These are phyloP conservation scores for Perognathus longimembris DNA, from an alignment of 2,113 vertebrate species.

Conservation along the genomic window DNA sequence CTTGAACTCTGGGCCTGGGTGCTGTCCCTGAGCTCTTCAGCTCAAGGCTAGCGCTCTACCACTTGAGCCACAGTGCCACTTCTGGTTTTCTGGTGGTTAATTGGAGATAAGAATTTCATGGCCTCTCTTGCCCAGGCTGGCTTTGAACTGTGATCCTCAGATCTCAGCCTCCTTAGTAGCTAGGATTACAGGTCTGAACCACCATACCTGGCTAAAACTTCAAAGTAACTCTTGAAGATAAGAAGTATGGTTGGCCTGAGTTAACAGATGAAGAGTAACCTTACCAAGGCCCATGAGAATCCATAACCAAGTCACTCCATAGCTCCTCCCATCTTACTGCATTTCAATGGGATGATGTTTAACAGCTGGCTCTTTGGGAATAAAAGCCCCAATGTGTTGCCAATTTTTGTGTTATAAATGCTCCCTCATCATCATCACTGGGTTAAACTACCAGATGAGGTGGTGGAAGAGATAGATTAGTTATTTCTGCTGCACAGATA, in stretches of 20 bases:
- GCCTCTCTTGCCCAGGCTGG: too few species aligned
- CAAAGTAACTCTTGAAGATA: neutral
- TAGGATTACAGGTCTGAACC: too few species aligned
- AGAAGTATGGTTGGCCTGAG: neutral
- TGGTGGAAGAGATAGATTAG: neutral
- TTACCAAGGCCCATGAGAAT: neutral
- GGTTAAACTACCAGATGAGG: neutral
- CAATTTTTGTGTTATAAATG: neutral
- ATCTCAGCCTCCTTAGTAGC: too few species aligned
- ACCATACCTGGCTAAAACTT: too few species aligned
- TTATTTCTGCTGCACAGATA: neutral
- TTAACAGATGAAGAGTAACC: neutral
- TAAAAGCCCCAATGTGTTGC: neutral
- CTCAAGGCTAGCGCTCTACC: too few species aligned
- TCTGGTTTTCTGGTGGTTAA: too few species aligned
- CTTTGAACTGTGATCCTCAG: too few species aligned
- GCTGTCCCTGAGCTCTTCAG: too few species aligned
- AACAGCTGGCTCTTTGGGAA: neutral
- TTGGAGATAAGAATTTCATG: too few species aligned
- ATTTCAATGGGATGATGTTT: neutral
- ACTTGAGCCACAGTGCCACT: too few species aligned
- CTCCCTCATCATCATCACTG: too few species aligned
- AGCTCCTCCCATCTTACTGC: neutral
- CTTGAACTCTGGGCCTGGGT: too few species aligned
- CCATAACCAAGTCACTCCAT: neutral